Percentiles rank a stretch among this genome's conserved stretches.
Conservation (phyloP, 1,140 invertebrate genomes). For the Planococcus citri region DNA sequence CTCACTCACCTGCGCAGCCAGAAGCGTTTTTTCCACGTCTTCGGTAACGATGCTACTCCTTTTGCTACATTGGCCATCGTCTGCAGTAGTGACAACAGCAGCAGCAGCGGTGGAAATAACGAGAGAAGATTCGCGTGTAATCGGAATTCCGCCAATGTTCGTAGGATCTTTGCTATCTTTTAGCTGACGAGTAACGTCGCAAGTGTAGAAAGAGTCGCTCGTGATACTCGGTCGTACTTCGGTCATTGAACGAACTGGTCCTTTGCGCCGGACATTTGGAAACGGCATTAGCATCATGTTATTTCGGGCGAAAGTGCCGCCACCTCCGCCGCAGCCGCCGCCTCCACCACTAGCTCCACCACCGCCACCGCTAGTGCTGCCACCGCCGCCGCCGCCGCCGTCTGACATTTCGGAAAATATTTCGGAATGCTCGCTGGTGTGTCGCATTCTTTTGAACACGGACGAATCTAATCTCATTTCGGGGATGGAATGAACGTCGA, state of each 20-base stretch:
- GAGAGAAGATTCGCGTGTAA: no score
- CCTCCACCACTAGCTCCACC: constrained; percentile 33
- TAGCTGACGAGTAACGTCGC: background rate
- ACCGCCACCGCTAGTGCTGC: constrained; percentile 36
- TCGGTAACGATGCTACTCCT: background rate
- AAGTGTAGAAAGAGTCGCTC: constrained; percentile 8
- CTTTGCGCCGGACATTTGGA: constrained; percentile 26
- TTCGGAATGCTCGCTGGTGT: constrained; percentile 41
- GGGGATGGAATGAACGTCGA: constrained; percentile 40
- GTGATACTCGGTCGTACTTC: constrained; percentile 39
- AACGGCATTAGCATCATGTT: constrained; percentile 31
- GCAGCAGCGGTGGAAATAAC: no score
- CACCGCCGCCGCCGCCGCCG: constrained; percentile 37
- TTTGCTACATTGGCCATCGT: background rate
- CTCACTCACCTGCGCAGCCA: background rate
- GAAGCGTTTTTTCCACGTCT: background rate
- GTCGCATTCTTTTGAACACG: constrained; percentile 34
- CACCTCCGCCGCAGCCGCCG: constrained; percentile 37
- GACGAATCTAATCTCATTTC: constrained; percentile 22
- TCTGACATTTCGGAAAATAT: constrained; percentile 27
- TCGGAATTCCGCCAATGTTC: no score
- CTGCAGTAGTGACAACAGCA: no score
- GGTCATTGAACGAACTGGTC: constrained; percentile 49
- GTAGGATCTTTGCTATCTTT: background rate
- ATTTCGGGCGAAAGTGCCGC: constrained; percentile 34